Evolutionary conservation across 2,888 invertebrate genomes (phyloP).

Genomic region (Drosophila bunnanda): DNA sequence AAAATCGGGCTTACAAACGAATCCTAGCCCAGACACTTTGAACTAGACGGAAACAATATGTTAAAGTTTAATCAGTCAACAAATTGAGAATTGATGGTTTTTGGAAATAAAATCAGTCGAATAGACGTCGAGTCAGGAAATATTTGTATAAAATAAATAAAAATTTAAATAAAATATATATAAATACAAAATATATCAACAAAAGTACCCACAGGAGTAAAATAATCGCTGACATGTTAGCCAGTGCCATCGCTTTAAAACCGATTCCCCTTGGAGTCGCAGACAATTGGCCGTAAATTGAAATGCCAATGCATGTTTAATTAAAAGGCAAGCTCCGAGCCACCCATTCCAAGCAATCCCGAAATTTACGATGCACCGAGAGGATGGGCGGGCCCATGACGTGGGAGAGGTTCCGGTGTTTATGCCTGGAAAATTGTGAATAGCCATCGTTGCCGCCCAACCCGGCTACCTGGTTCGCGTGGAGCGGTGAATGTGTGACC

Average conservation of each 20-base stretch:
- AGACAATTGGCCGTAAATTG: constrained; percentile 48
- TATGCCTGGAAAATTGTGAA: constrained; percentile 62
- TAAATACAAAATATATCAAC: neutral
- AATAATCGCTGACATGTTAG: no score
- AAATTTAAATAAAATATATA: neutral
- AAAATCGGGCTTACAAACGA: neutral
- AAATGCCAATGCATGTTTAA: constrained; percentile 60
- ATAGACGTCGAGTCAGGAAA: neutral
- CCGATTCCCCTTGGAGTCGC: constrained; percentile 32
- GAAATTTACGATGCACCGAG: constrained; percentile 29
- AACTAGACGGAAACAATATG: no score
- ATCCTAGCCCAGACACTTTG: no score
- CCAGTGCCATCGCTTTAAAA: constrained; percentile 2
- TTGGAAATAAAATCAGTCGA: neutral
- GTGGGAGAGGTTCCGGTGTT: constrained; percentile 19
- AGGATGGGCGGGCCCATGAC: constrained; percentile 10
- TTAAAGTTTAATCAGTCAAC: no score
- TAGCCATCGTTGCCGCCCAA: constrained; percentile 4
- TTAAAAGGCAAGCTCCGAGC: constrained; percentile 43
- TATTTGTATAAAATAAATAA: neutral
- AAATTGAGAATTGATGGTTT: no score
- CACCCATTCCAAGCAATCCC: constrained; percentile 8
- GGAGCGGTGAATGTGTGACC: constrained; percentile 55
- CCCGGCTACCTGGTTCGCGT: neutral
- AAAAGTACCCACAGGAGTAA: neutral